Evolutionary conservation across 1,140 invertebrate species (phyloP), one percentile per base, ranked within the genome.

Genomic region (Pseudomyrmex concolor): DNA sequence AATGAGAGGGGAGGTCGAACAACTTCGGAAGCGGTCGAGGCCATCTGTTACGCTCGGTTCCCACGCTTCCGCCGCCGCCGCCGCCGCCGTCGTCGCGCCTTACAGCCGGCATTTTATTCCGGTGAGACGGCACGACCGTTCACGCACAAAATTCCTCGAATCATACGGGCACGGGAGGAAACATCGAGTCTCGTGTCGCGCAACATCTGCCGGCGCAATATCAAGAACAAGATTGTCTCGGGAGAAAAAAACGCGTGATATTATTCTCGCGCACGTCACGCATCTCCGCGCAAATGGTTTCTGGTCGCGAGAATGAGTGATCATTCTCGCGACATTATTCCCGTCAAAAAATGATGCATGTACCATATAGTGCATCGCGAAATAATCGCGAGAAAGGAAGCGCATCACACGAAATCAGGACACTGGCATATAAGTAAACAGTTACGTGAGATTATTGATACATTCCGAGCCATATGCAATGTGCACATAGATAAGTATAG

Each of bases 11-110:
- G 85, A 90, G 84, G 81, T 90, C 88, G 89, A 91, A 71, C 62
- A 66, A 84, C 89, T 90, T 91, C 90, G 91, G 88, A 92, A 91
- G 89, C 87, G 85, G 84, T 87, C 91, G 90, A 91, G 91, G 91
- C 91, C 92, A 93, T 93, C 91, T 92, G 92, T 93, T 92, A 91
- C 90, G 87, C 87, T 92, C 78, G 90, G 89, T 94, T 94, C 93
- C 92, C 93, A 93, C 93, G 92, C 93, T 93, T 93, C 92, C 92
- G 91, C 91, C 90, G 90, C 76, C 87, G 34, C 93, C 93, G 93
- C 92, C 92, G 91, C 91, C 90, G 90, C 76, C 86, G 87, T 84
- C 87, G 84, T 85, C 84, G 88, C 82, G 88, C 87, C 87, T 90
- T 78, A 70, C 45, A 57, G 57, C 86, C 77, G 78, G 73, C 43